These are phyloP conservation scores for Tachystola acroxantha DNA, from an alignment of 2,888 invertebrate species.

Conservation along the genomic window DNA sequence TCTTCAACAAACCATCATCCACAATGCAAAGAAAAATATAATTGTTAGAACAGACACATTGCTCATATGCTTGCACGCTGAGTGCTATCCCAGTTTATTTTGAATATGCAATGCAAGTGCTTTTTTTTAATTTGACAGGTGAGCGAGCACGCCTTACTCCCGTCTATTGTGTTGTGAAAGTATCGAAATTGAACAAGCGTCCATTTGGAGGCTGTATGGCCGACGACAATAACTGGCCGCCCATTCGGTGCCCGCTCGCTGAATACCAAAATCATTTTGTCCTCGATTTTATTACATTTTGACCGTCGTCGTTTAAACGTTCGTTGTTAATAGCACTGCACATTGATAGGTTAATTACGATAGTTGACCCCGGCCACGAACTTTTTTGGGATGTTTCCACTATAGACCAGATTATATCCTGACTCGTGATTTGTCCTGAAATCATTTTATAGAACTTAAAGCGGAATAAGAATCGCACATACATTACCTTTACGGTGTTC, in stretches of 20 bases:
- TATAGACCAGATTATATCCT: too few species aligned
- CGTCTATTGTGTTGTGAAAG: slow-evolving; percentile 72
- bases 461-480: too few species aligned
- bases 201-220: slow-evolving; percentile 64
- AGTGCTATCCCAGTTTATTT: slow-evolving; percentile 37
- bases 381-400: too few species aligned
- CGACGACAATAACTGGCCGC: slow-evolving; percentile 58
- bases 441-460: too few species aligned
- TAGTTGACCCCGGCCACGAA: too few species aligned
- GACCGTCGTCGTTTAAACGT: slow-evolving; percentile 30
- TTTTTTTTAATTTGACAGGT: slow-evolving; percentile 71
- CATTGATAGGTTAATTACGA: slow-evolving; percentile 45
- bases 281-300: slow-evolving; percentile 55
- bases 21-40: slow-evolving; percentile 14
- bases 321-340: slow-evolving; percentile 19
- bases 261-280: slow-evolving; percentile 67
- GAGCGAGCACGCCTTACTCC: slow-evolving; percentile 70
- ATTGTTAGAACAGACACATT: slow-evolving; percentile 6
- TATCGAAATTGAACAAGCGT: slow-evolving; percentile 74
- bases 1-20: too few species aligned
- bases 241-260: slow-evolving; percentile 54
- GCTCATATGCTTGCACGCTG: background rate
- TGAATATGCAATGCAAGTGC: slow-evolving; percentile 67
- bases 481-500: too few species aligned
- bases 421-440: too few species aligned